These are phyloP conservation scores for Ramazzottius varieornatus DNA, from an alignment of 2,888 invertebrate genomes.

Conservation along the genomic window DNA sequence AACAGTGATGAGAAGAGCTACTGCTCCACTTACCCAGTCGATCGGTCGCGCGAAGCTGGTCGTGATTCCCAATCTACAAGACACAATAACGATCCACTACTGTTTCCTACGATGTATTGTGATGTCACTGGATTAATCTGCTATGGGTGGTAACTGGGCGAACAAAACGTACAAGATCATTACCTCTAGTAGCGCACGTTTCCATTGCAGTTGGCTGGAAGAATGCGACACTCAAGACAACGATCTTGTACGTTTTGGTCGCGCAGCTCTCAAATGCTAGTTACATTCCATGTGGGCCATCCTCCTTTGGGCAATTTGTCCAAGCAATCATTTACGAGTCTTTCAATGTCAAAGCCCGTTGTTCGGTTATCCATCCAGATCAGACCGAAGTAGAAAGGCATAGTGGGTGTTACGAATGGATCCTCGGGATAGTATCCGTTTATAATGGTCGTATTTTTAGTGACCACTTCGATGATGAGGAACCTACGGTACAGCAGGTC, in stretches of 20 bases:
- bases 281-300: background rate
- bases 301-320: background rate
- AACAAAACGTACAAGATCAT: no score
- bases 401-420: background rate
- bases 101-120: background rate
- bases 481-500: background rate
- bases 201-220: no score
- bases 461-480: background rate
- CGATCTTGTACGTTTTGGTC: no score
- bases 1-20: no score
- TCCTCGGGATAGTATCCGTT: background rate
- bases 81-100: background rate
- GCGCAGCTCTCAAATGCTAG: no score
- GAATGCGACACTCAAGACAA: no score
- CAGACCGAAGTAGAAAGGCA: background rate
- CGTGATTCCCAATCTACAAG: conserved; percentile 14
- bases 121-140: background rate
- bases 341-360: background rate
- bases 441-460: background rate
- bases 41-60: conserved; percentile 12
- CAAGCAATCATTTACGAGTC: background rate
- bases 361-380: background rate
- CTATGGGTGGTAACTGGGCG: background rate
- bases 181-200: no score
- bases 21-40: no score